Percentiles rank a stretch among this genome's conserved stretches.
Conservation (phyloP, 2,888 invertebrate species). For the Heliconius charithonia region DNA sequence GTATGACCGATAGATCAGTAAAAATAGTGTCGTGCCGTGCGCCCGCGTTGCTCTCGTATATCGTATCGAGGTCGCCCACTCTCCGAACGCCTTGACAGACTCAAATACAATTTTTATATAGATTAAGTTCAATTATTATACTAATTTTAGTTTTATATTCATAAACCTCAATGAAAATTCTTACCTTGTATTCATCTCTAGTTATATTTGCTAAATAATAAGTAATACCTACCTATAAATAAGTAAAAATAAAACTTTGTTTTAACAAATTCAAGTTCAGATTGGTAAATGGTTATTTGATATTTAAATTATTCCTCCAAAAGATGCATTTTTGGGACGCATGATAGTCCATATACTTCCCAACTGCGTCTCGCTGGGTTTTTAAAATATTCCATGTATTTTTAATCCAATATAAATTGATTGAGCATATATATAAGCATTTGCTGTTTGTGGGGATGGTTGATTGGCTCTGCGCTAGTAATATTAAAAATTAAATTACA, state of each 20-base stretch:
- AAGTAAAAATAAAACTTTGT: too few relatives aligned
- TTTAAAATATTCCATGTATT: background rate
- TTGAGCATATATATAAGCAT: too few relatives aligned
- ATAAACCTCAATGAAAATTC: background rate
- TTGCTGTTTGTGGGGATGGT: background rate
- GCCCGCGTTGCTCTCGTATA: conserved; percentile 23
- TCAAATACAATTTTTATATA: conserved; percentile 14
- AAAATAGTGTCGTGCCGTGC: conserved; percentile 22
- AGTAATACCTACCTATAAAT: too few relatives aligned
- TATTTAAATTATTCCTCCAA: too few relatives aligned
- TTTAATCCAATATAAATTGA: background rate
- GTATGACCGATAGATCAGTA: conserved; percentile 4
- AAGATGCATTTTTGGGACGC: background rate
- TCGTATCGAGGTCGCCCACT: conserved; percentile 52
- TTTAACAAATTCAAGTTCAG: too few relatives aligned
- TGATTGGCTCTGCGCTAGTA: background rate
- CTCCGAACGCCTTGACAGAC: conserved; percentile 35
- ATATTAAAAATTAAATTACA: background rate
- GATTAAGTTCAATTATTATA: background rate
- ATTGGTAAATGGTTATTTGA: background rate
- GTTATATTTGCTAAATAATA: background rate
- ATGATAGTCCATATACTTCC: background rate
- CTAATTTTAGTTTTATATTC: background rate
- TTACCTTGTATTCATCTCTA: background rate
- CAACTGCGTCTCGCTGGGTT: background rate